Evolutionary conservation across 1,140 invertebrate genomes (phyloP), one percentile per base, ranked within the genome.

Genomic region (Drosophila sp.): DNA sequence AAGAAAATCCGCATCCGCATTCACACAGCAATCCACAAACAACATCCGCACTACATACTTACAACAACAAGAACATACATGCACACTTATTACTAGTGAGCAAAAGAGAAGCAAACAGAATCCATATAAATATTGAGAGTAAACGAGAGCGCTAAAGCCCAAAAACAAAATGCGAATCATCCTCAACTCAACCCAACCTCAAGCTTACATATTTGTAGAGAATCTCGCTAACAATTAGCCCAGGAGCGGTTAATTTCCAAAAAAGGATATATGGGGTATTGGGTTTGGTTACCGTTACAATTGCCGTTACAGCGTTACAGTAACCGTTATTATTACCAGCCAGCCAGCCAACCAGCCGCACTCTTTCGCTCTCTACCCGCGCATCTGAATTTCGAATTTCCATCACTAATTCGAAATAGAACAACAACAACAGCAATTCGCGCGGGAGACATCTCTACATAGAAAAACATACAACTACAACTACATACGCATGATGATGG

Each of bases 21-120:
- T 38, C 54, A 57, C 55, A 57, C 38, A 27, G 25, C 58, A 38
- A 35, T 17, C 60, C 35, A 40, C 33, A 32, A 38, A 25, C 32
- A 32, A 60, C 57, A 38, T 23, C 57, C 35, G 38, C 57, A 60
- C 33, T 33, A 38, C n/a, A 35, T 60, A 35, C 33, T 33, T 35
- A 38, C 35, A 35, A 8, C 33, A 35, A 11, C 35, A 38, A 38
- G 8, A 38, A 38, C 35, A 38, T 38, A 11, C 33, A 44, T 50
- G 35, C 10, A 61, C 17, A 61, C 60, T n/a, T 27, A 17, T 38
- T 23, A 35, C 17, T 40, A 44, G 25, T 38, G 60, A 61, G 38
- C 60, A 61, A 11, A 25, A 40, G 58, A 11, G 30, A 32, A 63
- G 35, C 60, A 44, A 30, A 25, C 23, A 25, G 8, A 50, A 50